phyloP scores from a whole-genome alignment of 2,888 invertebrate species.

The Sinentomon sp. region DNA sequence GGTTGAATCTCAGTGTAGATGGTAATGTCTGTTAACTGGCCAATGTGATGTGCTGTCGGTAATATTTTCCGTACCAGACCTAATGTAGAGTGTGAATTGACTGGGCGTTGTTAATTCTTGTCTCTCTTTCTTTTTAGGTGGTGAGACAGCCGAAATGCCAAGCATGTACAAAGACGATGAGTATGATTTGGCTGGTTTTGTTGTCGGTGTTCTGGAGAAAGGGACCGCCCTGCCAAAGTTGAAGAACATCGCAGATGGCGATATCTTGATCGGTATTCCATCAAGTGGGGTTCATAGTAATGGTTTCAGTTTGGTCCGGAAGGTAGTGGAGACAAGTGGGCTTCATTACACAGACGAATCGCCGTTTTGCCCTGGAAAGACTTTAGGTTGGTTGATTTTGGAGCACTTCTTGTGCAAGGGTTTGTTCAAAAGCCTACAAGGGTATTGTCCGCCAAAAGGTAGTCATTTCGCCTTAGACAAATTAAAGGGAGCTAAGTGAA shows the following conservation, averaged over 20 bases:
- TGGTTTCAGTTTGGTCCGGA: conserved; percentile 69
- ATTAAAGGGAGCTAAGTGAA: too few species aligned
- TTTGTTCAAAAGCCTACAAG: too few species aligned
- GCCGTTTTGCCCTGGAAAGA: conserved; percentile 35
- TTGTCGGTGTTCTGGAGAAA: conserved; percentile 72
- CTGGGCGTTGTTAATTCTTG: conserved; percentile 1
- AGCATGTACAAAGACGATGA: conserved; percentile 62
- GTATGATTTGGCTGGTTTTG: conserved; percentile 87
- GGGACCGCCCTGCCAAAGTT: conserved; percentile 38
- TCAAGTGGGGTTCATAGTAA: conserved; percentile 84
- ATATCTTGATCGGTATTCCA: conserved; percentile 55
- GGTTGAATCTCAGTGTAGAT: too few species aligned
- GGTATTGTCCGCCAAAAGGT: too few species aligned
- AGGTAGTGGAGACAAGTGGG: conserved; percentile 36
- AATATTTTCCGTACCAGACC: too few species aligned
- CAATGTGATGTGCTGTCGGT: too few species aligned
- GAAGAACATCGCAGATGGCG: conserved; percentile 36
- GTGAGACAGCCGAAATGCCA: conserved; percentile 96
- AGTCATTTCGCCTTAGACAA: too few species aligned
- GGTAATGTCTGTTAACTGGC: too few species aligned
- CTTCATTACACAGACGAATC: conserved; percentile 36
- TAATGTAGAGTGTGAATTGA: too few species aligned
- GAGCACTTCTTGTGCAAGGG: too few species aligned
- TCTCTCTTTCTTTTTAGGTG: conserved; percentile 27
- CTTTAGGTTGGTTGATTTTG: conserved; percentile 42